Evolutionary conservation across 2,797 vertebrate species (phyloP), one percentile per base, ranked within the genome.

Genomic region (Cryptoblepharus egeriae): DNA sequence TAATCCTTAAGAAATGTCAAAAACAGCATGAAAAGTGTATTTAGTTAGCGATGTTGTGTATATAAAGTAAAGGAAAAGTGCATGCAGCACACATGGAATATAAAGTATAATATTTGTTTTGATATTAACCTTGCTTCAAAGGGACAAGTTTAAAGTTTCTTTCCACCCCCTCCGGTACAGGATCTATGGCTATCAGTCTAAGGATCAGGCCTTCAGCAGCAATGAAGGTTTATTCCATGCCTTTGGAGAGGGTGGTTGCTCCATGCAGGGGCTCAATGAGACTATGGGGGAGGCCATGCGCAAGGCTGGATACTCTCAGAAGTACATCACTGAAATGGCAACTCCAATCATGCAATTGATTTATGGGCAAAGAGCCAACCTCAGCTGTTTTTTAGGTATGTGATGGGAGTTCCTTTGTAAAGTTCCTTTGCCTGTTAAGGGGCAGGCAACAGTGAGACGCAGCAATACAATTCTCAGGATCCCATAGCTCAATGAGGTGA

Each of bases 171-270:
- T 86, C 39, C 1, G 5, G n/a, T 10, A 9, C 57, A 83, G 98
- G 95, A 97, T 99, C 92, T 99, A 99, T 89, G 97, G 98, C 90
- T 98, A 97, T 90, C 98, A 99, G 93, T 96, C 98, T 85, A 96
- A 96, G 0, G 96, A 98, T 32, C 99, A 98, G 22, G 97, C 98
- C n/a, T 99, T 99, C 95, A 97, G 98, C 88, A 98, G 87, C 2
- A 95, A 97, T 22, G 97, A 99, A 86, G 94, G 77, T 61, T 93
- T 99, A 68, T 85, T 99, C 26, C 97, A 98, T 0, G 97, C 97
- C 18, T 96, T 98, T 68, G 98, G 98, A 1, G 97, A 98, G 1
- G 90, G 96, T 0, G 72, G 90, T 16, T 98, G 98, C 65, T n/a
- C n/a, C n/a, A 89, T 94, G 2, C 91, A 61, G 22, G 88, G 98